Evolutionary conservation across 2,113 vertebrate species (phyloP).

Genomic region (Labeo rohita): DNA sequence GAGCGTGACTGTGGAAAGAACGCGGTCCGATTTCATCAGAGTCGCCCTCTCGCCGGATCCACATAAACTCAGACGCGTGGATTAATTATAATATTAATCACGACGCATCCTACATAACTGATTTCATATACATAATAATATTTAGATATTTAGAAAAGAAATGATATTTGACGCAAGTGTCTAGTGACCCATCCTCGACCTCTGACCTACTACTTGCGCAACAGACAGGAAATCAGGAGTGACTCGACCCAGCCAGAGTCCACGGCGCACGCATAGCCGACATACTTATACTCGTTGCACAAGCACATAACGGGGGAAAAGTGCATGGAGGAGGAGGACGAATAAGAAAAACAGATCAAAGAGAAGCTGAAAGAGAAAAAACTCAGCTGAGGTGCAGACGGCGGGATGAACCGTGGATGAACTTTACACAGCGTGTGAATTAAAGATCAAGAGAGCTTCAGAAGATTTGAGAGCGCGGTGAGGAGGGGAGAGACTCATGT

Average conservation of each 20-base stretch:
- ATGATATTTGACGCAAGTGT: background rate
- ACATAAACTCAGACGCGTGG: no score
- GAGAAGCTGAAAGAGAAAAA: slow-evolving; percentile 24
- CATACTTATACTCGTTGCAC: background rate
- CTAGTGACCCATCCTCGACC: background rate
- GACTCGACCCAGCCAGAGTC: background rate
- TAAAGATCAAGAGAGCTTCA: slow-evolving; percentile 69
- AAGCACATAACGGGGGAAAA: background rate
- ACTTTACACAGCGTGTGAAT: slow-evolving; percentile 67
- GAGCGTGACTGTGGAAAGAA: background rate
- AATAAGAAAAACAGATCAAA: slow-evolving; percentile 28
- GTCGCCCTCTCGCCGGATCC: no score
- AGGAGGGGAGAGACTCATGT: slow-evolving; percentile 63
- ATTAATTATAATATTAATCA: no score
- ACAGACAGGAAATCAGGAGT: background rate
- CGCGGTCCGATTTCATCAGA: background rate
- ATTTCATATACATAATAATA: no score
- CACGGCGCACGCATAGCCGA: background rate
- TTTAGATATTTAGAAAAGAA: no score
- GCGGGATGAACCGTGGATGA: slow-evolving; percentile 64
- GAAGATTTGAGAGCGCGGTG: slow-evolving; percentile 42
- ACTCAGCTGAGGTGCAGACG: slow-evolving; percentile 30
- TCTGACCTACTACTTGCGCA: background rate
- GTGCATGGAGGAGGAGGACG: background rate
- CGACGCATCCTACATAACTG: no score